Base-by-base conservation (phyloP, 2,888 invertebrate species). In the Andrena chrysosceles region DNA sequence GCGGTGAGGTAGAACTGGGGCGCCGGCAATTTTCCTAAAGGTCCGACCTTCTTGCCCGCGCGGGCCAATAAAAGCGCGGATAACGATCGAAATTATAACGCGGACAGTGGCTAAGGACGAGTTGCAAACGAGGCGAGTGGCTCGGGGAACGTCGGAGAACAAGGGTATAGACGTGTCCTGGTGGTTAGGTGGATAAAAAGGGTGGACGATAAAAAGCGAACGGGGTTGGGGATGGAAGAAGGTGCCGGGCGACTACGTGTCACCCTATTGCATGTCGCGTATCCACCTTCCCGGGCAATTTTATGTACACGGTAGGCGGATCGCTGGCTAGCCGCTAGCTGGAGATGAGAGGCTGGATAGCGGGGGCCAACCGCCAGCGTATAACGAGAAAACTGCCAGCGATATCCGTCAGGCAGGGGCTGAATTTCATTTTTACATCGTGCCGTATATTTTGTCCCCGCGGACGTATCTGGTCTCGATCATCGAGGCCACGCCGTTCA, bases 391-490 rank as follows among this genome's bases (percentile, higher is more conserved):
- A 81, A 80, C 83, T 73, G 72, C 66, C 69, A 26, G 63, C 60
- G 81, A 86, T 83, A 85, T 69, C 67, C 85, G 80, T 74, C 62
- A 66, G 52, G 29, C 60, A 31, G 71, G 42, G 66, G 26, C 31
- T 69, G 68, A 87, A 85, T 85, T 87, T 87, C 77, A 85, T 84
- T 87, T 87, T 84, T 85, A 81, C 81, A 69, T 67, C 67, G 69
- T 29, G 66, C 52, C 77, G 35, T 86, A 86, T 77, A 86, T 86
- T 86, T 77, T 60, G 73, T 70, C 67, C 70, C 54, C 31, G 73
- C 59, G 76, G 73, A 77, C 81, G 63, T 87, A 87, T 87, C 87
- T 81, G 78, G n/a, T 81, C 74, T 86, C 82, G 85, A 86, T 86
- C 86, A 84, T 73, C 81, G 77, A 7, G 16, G 42, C 33, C 13